Evolutionary conservation across 2,113 vertebrate species (phyloP).

Genomic region (Coracopsis vasa): DNA sequence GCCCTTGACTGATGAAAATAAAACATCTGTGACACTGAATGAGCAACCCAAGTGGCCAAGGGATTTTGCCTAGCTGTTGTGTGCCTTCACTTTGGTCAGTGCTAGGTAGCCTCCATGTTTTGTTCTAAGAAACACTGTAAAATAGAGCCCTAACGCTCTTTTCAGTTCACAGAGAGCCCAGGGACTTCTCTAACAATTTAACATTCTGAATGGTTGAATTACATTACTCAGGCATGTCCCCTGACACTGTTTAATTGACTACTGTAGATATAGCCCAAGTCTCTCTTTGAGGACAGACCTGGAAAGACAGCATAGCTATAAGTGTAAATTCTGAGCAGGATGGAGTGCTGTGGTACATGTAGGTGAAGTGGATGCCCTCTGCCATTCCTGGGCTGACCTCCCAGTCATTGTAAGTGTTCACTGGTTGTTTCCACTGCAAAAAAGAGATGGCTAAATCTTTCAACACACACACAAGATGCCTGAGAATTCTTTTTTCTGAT

Average conservation of each 20-base stretch:
- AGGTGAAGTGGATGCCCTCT: background rate
- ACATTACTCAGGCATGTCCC: background rate
- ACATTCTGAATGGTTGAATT: background rate
- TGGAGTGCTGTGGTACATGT: background rate
- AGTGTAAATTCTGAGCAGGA: background rate
- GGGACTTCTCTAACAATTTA: background rate
- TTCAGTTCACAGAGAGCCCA: background rate
- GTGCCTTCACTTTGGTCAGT: background rate
- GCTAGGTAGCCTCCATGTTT: background rate
- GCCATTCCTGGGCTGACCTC: background rate
- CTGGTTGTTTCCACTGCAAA: background rate
- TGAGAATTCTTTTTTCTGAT: background rate
- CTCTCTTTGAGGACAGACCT: background rate
- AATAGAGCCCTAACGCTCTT: background rate
- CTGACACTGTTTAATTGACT: background rate
- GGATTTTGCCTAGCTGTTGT: background rate
- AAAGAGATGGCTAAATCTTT: background rate
- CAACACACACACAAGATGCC: accelerated
- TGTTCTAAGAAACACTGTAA: background rate
- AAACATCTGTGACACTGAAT: background rate
- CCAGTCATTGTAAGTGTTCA: accelerated
- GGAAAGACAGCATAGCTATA: background rate
- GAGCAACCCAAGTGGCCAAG: background rate
- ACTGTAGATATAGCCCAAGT: background rate
- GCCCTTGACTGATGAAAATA: background rate